A percentile compares a stretch with the other conserved stretches of the same genome.
Conservation (phyloP, 2,113 vertebrate species). For the Brachirus orientalis region DNA sequence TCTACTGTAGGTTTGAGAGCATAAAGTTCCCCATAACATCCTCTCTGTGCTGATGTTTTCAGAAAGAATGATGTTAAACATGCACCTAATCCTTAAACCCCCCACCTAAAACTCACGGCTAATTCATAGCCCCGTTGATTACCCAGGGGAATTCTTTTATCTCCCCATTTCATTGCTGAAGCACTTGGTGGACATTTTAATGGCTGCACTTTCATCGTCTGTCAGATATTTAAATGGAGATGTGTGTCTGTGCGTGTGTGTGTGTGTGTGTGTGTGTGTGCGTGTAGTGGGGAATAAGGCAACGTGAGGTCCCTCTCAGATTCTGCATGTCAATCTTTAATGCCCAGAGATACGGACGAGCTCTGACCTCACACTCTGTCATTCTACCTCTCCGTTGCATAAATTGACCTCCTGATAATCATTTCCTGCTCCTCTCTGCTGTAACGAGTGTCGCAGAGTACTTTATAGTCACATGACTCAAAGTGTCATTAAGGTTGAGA, state of each 20-base stretch:
- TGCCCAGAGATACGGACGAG: conserved; percentile 76
- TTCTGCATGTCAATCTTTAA: conserved; percentile 81
- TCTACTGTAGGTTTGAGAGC: conserved; percentile 32
- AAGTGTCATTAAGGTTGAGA: conserved; percentile 76
- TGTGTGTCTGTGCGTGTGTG: conserved; percentile 61
- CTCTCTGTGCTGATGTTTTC: conserved; percentile 62
- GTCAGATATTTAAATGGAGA: conserved; percentile 83
- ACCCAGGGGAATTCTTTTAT: conserved; percentile 82
- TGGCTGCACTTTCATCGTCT: conserved; percentile 83
- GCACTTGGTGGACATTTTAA: conserved; percentile 80
- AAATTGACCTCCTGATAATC: conserved; percentile 83
- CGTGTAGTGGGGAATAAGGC: conserved; percentile 50
- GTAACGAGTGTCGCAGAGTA: conserved; percentile 74
- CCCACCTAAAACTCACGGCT: conserved; percentile 73
- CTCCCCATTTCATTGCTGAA: conserved; percentile 84
- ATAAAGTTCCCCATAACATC: conserved; percentile 39
- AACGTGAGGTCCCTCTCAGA: conserved; percentile 64
- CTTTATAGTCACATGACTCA: conserved; percentile 74
- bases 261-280: conserved; percentile 49
- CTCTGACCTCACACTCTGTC: conserved; percentile 78
- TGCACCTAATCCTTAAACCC: conserved; percentile 52
- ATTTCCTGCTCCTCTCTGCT: conserved; percentile 73
- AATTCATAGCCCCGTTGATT: conserved; percentile 82
- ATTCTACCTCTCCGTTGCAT: conserved; percentile 73
- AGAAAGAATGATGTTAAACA: conserved; percentile 72